These are phyloP conservation scores for Aethina tumida DNA, from an alignment of 1,140 invertebrate genomes.

Conservation along the genomic window DNA sequence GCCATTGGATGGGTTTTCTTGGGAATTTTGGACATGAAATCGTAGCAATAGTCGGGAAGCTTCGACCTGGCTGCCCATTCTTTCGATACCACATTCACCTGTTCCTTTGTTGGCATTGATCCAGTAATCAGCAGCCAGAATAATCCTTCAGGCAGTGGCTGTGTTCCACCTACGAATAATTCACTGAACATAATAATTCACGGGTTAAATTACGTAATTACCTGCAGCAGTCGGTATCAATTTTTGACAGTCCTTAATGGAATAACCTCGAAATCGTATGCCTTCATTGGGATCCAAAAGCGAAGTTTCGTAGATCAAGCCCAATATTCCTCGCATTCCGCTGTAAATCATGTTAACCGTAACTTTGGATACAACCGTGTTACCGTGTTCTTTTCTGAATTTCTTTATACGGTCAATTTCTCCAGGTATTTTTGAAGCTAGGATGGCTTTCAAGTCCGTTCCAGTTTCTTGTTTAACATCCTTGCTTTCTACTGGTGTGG, in stretches of 20 bases:
- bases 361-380: too few relatives aligned
- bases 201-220: too few relatives aligned
- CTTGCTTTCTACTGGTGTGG: too few relatives aligned
- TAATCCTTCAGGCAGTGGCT: conserved; percentile 78
- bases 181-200: too few relatives aligned
- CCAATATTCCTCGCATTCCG: conserved; percentile 83
- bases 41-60: conserved; percentile 73
- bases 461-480: too few relatives aligned
- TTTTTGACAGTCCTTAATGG: conserved; percentile 81
- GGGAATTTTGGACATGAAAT: conserved; percentile 78
- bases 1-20: conserved; percentile 75
- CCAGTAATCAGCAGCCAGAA: conserved; percentile 83
- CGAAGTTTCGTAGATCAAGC: conserved; percentile 79
- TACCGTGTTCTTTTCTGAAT: too few relatives aligned
- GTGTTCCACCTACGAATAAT: too few relatives aligned
- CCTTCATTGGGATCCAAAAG: conserved; percentile 81
- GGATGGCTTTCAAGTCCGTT: too few relatives aligned
- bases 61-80: conserved; percentile 74
- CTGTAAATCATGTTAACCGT: too few relatives aligned
- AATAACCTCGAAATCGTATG: conserved; percentile 77
- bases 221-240: conserved; percentile 68
- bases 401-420: too few relatives aligned
- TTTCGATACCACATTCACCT: too few relatives aligned
- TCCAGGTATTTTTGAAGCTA: too few relatives aligned
- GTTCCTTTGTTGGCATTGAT: conserved; percentile 64